These are phyloP conservation scores for Nemapogon koenigi DNA, from an alignment of 2,888 invertebrate genomes.

Conservation along the genomic window DNA sequence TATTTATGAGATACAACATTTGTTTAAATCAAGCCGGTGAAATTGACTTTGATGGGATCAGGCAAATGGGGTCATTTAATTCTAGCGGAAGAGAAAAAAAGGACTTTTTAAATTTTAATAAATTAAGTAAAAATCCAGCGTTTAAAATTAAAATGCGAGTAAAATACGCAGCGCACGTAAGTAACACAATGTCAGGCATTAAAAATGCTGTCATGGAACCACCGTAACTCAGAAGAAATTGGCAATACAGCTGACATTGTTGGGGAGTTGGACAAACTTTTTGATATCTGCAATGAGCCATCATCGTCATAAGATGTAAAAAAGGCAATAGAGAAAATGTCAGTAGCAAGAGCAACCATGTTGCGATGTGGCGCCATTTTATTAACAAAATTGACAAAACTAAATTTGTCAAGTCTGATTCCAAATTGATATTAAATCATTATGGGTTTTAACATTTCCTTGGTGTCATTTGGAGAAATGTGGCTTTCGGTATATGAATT, in stretches of 20 bases:
- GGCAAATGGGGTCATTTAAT: no score
- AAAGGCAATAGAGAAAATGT: constrained; percentile 16
- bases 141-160: constrained; percentile 15
- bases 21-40: no score
- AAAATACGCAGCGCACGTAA: constrained; percentile 15
- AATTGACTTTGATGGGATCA: no score
- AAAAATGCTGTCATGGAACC: no score
- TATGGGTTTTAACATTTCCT: constrained; percentile 11
- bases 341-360: constrained; percentile 11
- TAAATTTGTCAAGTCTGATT: constrained; percentile 10
- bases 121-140: constrained; percentile 1
- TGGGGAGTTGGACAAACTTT: constrained; percentile 11
- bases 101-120: constrained; percentile 2
- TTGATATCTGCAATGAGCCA: constrained; percentile 17
- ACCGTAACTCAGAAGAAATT: not conserved
- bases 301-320: constrained; percentile 13
- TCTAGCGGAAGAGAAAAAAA: constrained; percentile 8
- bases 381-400: constrained; percentile 10
- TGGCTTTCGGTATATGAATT: constrained; percentile 9
- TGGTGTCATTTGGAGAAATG: constrained; percentile 2
- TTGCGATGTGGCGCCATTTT: constrained; percentile 10
- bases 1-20: no score
- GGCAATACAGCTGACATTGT: constrained; percentile 10
- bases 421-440: constrained; percentile 1
- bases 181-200: not conserved